These are phyloP conservation scores for Henicopernis longicauda DNA, from an alignment of 2,113 vertebrate genomes.

Conservation along the genomic window DNA sequence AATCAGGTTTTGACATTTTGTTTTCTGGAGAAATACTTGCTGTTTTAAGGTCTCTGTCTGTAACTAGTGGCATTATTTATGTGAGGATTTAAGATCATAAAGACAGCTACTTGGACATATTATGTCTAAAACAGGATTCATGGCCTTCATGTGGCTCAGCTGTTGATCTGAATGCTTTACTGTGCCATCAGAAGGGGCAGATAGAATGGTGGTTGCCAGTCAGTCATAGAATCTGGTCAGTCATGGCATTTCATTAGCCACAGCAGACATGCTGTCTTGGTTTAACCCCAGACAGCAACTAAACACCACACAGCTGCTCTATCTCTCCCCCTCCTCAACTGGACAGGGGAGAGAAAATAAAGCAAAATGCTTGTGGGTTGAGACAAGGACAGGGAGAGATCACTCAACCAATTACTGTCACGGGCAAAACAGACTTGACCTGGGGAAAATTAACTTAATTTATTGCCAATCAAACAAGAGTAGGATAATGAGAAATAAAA, in stretches of 20 bases:
- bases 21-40: not conserved
- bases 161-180: not conserved
- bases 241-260: not conserved
- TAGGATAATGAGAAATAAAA: no score
- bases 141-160: not conserved
- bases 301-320: no score
- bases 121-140: not conserved
- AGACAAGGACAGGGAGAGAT: no score
- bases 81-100: not conserved
- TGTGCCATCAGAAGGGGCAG: not conserved
- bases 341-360: no score
- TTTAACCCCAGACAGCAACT: no score
- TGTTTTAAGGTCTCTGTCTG: not conserved
- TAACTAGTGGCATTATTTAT: not conserved
- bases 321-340: no score
- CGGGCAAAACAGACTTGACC: no score
- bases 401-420: no score
- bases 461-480: no score
- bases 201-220: not conserved
- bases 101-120: not conserved
- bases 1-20: not conserved
- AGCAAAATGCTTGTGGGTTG: no score
- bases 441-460: no score
- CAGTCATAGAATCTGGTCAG: not conserved
- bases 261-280: not conserved